phyloP scores from a whole-genome alignment of 2,888 invertebrate genomes.

The Seira ritae region DNA sequence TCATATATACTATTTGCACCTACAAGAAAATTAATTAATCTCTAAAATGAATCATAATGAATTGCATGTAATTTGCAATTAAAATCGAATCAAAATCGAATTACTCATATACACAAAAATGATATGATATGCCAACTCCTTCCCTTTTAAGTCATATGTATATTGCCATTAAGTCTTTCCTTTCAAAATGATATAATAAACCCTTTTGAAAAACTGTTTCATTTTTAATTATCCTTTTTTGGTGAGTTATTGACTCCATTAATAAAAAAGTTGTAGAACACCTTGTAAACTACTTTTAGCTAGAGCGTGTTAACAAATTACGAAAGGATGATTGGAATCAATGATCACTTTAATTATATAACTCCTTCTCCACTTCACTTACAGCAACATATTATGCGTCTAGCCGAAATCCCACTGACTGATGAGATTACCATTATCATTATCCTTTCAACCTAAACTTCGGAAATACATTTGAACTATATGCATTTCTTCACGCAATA shows the following conservation, averaged over 20 bases:
- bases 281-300: slow-evolving; percentile 1
- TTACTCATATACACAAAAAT: too few relatives aligned
- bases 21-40: neutral
- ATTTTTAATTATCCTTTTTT: slow-evolving; percentile 25
- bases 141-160: neutral
- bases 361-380: neutral
- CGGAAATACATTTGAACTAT: too few relatives aligned
- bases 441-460: too few relatives aligned
- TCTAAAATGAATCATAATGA: neutral
- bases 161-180: slow-evolving; percentile 5
- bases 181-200: slow-evolving; percentile 4
- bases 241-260: slow-evolving; percentile 27
- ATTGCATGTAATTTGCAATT: neutral
- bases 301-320: neutral
- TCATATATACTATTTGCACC: neutral
- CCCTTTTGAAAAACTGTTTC: neutral
- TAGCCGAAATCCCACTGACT: neutral
- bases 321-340: slow-evolving; percentile 5
- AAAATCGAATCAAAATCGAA: neutral
- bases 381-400: slow-evolving; percentile 16
- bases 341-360: slow-evolving; percentile 4
- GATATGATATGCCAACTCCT: neutral
- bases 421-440: too few relatives aligned
- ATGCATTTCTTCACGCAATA: too few relatives aligned
- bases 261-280: slow-evolving; percentile 19